Base-by-base conservation (phyloP, 2,888 invertebrate species). In the Slavum lentiscoides region DNA sequence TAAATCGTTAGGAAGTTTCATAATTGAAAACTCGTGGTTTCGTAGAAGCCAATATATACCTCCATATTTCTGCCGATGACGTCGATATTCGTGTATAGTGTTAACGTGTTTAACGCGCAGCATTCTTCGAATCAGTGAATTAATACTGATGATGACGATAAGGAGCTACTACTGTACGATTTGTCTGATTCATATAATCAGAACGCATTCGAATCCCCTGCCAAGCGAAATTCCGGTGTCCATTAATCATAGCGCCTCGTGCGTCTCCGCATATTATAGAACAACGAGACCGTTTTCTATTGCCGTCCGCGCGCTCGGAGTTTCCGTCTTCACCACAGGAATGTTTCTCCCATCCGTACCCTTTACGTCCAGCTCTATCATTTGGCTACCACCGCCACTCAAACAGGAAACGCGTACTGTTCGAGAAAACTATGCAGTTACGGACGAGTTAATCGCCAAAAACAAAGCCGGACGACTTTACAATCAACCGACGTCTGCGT, bases 251-350 rank as follows among this genome's bases (percentile, higher is more conserved):
- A 30, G 59, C 49, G 15, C 21, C 30, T 30, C 30, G 30, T 30
- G 61, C 62, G 53, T 69, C 69, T 77, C 37, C 21, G 53, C n/a
- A n/a, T n/a, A n/a, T n/a, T n/a, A n/a, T 21, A 53, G 3, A 53
- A 53, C 69, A 55, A 77, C 53, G 77, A 30, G 49, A 62, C 62
- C 53, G 53, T 77, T 77, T 70, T 69, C 62, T 53, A 70, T 69
- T 53, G 62, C 62, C 49, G 55, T 30, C 55, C 53, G 61, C 13
- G 53, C 49, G 49, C 13, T 62, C 49, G 49, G 61, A 68, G 69
- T 43, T 69, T 76, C 68, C 61, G 68, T 49, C 61, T 61, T 69
- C 53, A 7, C n/a, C 59, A 8, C 15, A n/a, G 68, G 59, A 68
- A 59, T 75, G 66, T 55, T 68, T 23, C 15, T 49, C 30, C 5